Conservation (phyloP, 2,113 vertebrate species). For the Otocyon megalotis region DNA sequence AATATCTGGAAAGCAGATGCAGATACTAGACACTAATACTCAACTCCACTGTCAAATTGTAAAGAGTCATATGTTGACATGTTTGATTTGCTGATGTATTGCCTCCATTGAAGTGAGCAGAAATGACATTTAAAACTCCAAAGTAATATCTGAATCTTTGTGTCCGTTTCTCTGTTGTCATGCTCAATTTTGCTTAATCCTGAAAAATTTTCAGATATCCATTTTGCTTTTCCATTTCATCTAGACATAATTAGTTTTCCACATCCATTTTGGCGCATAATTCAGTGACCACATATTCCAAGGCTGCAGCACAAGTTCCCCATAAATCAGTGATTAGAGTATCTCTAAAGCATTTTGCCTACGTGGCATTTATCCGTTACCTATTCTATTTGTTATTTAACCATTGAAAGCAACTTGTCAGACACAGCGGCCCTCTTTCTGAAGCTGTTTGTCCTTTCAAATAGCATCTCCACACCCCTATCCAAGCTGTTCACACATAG, state of each 20-base stretch:
- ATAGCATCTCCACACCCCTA: neutral
- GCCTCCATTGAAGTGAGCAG: neutral
- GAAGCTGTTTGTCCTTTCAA: constrained; percentile 20
- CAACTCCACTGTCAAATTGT: neutral
- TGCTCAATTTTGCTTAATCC: constrained; percentile 54
- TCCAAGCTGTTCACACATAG: neutral
- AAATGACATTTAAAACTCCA: constrained; percentile 41
- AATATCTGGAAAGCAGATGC: neutral
- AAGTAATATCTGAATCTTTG: constrained; percentile 34
- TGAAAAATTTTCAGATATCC: constrained; percentile 40
- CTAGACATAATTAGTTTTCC: constrained; percentile 69
- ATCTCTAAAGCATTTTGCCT: constrained; percentile 58
- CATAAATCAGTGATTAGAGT: neutral
- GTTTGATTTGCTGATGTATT: neutral
- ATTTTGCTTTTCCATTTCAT: constrained; percentile 58
- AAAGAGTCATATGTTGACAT: neutral
- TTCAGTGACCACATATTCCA: constrained; percentile 27
- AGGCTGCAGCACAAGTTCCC: neutral
- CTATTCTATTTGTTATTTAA: constrained; percentile 49
- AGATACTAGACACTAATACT: neutral
- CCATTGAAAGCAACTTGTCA: constrained; percentile 10
- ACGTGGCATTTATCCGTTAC: constrained; percentile 19
- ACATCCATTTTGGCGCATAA: constrained; percentile 42
- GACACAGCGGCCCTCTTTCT: neutral
- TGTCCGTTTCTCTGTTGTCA: neutral